These are phyloP conservation scores for Globia sparganii DNA, from an alignment of 2,888 invertebrate species.

Conservation along the genomic window DNA sequence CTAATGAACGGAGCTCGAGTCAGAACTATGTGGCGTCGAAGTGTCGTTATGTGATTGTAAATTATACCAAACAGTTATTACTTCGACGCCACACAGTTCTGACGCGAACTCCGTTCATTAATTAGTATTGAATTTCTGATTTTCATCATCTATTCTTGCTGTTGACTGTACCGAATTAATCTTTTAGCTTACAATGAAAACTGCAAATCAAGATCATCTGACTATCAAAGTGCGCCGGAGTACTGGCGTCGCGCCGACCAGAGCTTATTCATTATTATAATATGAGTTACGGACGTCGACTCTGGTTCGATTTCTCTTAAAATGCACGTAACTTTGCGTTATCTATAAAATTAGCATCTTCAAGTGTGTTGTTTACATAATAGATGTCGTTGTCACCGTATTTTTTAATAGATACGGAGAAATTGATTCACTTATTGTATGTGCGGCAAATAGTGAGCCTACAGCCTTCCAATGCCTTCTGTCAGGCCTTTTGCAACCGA, in stretches of 20 bases:
- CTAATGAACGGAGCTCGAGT: too few relatives aligned
- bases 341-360: conserved; percentile 81
- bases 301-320: conserved; percentile 69
- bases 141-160: too few relatives aligned
- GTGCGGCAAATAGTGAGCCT: conserved; percentile 13
- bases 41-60: too few relatives aligned
- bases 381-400: conserved; percentile 56
- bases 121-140: too few relatives aligned
- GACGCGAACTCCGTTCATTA: too few relatives aligned
- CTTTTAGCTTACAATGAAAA: conserved; percentile 71
- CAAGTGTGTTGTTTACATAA: conserved; percentile 74
- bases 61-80: too few relatives aligned
- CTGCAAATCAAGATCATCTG: conserved; percentile 83
- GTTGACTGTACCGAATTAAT: conserved; percentile 9
- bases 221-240: conserved; percentile 79
- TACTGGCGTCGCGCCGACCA: conserved; percentile 60
- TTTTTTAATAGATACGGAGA: conserved; percentile 50
- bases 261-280: conserved; percentile 76
- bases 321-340: conserved; percentile 84
- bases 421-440: conserved; percentile 45
- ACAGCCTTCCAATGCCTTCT: neutral
- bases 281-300: conserved; percentile 74
- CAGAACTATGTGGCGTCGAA: too few relatives aligned
- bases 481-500: neutral
- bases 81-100: too few relatives aligned